Conservation (phyloP, 1,140 invertebrate species). For the Mactra quadrangularis region DNA sequence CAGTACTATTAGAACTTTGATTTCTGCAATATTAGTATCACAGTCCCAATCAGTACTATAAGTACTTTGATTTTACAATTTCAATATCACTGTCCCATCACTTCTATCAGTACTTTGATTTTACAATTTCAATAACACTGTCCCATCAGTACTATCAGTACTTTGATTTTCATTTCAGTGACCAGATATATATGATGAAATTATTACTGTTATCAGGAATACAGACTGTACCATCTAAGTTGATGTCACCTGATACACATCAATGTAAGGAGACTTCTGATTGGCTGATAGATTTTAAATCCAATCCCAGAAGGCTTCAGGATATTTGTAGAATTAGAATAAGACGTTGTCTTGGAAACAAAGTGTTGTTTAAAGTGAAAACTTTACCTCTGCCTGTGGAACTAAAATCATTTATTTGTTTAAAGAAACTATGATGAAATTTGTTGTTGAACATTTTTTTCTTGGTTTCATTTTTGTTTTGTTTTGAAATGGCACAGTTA, state of each 20-base stretch:
- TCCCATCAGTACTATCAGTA: no score
- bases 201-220: constrained; percentile 69
- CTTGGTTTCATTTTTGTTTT: no score
- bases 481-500: no score
- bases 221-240: constrained; percentile 63
- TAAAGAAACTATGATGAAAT: constrained; percentile 30
- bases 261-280: constrained; percentile 62
- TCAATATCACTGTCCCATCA: no score
- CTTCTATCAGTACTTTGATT: no score
- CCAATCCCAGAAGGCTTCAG: constrained; percentile 63
- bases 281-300: constrained; percentile 66
- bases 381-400: constrained; percentile 55
- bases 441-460: no score
- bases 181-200: constrained; percentile 59
- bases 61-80: no score
- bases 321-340: constrained; percentile 64
- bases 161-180: no score
- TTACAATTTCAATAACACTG: no score
- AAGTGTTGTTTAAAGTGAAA: constrained; percentile 59
- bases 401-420: constrained; percentile 63
- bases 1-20: no score
- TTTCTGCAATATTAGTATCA: no score
- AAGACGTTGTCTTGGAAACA: constrained; percentile 65
- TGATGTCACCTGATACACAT: constrained; percentile 62
- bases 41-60: no score